phyloP scores from a whole-genome alignment of 1,140 invertebrate species.

The Dolichoris vasculosae region DNA sequence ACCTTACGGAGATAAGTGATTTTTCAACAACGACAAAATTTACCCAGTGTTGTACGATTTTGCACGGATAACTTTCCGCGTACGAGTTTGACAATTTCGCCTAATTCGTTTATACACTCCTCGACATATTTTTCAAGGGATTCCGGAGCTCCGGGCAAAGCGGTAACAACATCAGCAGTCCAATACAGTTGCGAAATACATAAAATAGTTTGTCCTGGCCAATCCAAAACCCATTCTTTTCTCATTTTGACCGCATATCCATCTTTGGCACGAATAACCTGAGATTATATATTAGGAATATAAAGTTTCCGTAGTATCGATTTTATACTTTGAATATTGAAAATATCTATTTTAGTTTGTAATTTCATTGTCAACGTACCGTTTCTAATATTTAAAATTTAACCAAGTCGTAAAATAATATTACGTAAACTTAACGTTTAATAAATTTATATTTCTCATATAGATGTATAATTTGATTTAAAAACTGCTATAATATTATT shows the following conservation, averaged over 20 bases:
- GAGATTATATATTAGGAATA: not conserved
- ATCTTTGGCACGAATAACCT: conserved; percentile 76
- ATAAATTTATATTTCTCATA: no score
- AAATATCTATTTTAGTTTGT: not conserved
- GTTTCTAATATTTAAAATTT: no score
- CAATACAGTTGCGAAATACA: conserved; percentile 91
- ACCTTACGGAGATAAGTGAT: not conserved
- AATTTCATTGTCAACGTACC: no score
- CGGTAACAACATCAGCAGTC: conserved; percentile 89
- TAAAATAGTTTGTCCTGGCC: conserved; percentile 92
- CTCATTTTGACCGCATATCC: conserved; percentile 81
- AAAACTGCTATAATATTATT: no score
- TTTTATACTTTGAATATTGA: not conserved
- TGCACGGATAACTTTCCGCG: conserved; percentile 89
- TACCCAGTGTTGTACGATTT: conserved; percentile 91
- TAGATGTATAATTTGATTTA: no score
- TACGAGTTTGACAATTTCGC: conserved; percentile 91
- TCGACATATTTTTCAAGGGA: conserved; percentile 77
- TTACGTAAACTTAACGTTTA: no score
- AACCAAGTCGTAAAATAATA: no score
- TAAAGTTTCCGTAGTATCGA: not conserved
- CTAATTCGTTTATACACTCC: conserved; percentile 81
- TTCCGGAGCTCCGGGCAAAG: conserved; percentile 77
- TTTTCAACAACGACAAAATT: not conserved
- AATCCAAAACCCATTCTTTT: conserved; percentile 88